Conservation (phyloP, 1,140 invertebrate species). For the Caenorhabditis inopinata region DNA sequence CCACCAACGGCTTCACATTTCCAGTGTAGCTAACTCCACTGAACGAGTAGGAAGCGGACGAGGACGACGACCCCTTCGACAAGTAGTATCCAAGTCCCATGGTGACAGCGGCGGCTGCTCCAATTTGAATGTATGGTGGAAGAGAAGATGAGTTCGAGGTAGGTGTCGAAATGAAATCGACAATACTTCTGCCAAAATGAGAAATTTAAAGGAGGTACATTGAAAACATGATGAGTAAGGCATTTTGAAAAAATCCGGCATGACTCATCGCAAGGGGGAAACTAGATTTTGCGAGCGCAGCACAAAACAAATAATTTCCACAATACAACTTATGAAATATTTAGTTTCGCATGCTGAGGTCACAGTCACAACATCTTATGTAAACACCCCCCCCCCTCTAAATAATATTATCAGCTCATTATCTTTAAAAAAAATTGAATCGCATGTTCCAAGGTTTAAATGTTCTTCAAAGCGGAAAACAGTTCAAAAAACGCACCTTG, state of each 20-base stretch:
- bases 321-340: not conserved
- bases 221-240: not conserved
- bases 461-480: not conserved
- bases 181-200: not conserved
- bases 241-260: not conserved
- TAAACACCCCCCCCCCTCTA: too few species aligned
- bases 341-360: too few species aligned
- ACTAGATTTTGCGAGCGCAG: too few species aligned
- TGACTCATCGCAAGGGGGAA: too few species aligned
- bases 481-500: not conserved
- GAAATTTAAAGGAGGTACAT: not conserved
- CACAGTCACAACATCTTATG: too few species aligned
- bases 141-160: not conserved
- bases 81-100: constrained; percentile 46
- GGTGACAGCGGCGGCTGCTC: constrained; percentile 39
- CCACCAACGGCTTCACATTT: constrained; percentile 74
- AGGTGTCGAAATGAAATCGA: constrained; percentile 10
- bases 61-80: not conserved
- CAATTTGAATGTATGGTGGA: constrained; percentile 18
- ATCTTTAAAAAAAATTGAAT: not conserved
- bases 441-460: not conserved
- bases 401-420: too few species aligned
- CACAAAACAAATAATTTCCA: not conserved
- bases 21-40: not conserved
- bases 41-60: not conserved